Conservation (phyloP, 2,888 invertebrate genomes). For the Rhagophthalmus giganteus region DNA sequence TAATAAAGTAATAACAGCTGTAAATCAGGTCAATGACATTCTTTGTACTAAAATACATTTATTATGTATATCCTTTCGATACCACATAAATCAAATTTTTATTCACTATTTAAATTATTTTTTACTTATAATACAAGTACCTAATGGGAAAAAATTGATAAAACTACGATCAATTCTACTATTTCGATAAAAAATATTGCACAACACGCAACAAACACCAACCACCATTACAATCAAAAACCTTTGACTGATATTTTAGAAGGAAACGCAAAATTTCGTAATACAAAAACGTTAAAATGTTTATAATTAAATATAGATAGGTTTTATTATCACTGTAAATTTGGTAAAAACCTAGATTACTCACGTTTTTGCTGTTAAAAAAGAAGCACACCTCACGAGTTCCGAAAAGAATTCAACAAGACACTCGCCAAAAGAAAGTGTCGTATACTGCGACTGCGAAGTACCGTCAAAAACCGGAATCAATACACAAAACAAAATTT, state of each 20-base stretch:
- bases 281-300: too few relatives aligned
- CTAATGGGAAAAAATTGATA: background rate
- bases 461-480: constrained; percentile 46
- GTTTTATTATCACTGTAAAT: background rate
- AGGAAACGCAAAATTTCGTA: too few relatives aligned
- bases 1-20: constrained; percentile 22
- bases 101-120: too few relatives aligned
- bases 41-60: constrained; percentile 12
- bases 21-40: constrained; percentile 29
- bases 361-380: constrained; percentile 56
- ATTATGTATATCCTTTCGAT: too few relatives aligned
- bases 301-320: background rate
- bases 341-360: constrained; percentile 36
- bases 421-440: constrained; percentile 43
- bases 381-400: constrained; percentile 55
- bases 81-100: too few relatives aligned
- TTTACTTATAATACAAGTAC: too few relatives aligned
- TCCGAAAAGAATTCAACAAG: constrained; percentile 43
- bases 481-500: constrained; percentile 40
- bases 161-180: too few relatives aligned
- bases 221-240: constrained; percentile 24
- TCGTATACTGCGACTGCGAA: constrained; percentile 39
- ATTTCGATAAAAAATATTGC: constrained; percentile 32
- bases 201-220: constrained; percentile 23
- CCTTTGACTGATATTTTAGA: background rate